Base-by-base conservation (phyloP, 2,113 vertebrate species). In the Cephalopholis sonnerati region DNA sequence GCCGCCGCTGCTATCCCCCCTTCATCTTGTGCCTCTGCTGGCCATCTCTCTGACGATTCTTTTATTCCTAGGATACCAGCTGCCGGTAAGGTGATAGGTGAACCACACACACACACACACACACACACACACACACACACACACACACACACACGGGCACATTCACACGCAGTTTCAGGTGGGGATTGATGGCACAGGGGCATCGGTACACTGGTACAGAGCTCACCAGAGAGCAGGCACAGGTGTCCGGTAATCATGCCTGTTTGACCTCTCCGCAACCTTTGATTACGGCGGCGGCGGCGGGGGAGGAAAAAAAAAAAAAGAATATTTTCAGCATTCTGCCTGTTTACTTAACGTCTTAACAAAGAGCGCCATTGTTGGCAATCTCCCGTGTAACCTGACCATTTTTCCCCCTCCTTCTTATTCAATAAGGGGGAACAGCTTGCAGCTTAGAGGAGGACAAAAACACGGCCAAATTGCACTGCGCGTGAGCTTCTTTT, bases 1-100 rank as follows among this genome's bases (percentile, higher is more conserved):
- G 1, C 64, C 32, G 1, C 64, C 32, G 59, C 84, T 16, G 4
- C 32, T 29, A 32, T 32, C 18, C 55, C 65, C 57, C 64, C 82
- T 82, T 83, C 72, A 62, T 77, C 69, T 59, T 50, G 27, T 17
- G 36, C 79, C 73, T 63, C 55, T 18, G 53, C 72, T 48, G 58
- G 68, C 84, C 77, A 65, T 84, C 88, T 72, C 82, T 44, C 84
- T 79, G 74, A 74, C n/a, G 59, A 55, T 58, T 86, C 79, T 86
- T 90, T 90, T 88, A 87, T 90, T 84, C 88, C 85, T 71, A 29
- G 85, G 74, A 81, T 89, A 70, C 78, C 93, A 93, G 92, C 92
- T 95, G 93, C 83, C n/a, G n/a, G 92, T 92, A 92, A 93, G 82
- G 86, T 79, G 91, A 94, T 92, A 89, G 88, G 77, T 87, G 74